These are phyloP conservation scores for Drosophila neocordata DNA, from an alignment of 1,140 invertebrate species.

Conservation along the genomic window DNA sequence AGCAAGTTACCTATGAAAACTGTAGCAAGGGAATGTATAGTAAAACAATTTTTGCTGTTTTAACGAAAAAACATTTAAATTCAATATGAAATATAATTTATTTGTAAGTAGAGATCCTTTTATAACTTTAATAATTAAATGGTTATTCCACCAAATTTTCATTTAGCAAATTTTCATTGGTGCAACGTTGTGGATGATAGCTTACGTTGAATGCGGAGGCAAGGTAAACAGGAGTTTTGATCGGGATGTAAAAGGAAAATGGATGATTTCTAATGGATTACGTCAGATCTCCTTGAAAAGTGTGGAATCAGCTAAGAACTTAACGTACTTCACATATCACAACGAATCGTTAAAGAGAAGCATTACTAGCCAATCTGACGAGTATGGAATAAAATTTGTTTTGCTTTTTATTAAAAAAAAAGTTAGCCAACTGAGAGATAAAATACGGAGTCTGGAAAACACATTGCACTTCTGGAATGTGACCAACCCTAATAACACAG, in stretches of 20 bases:
- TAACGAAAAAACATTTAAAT: background rate
- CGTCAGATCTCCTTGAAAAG: background rate
- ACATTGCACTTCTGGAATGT: background rate
- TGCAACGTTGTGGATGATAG: background rate
- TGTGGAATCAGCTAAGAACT: background rate
- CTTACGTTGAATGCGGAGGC: background rate
- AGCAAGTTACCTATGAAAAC: background rate
- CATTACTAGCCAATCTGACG: background rate
- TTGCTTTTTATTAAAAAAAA: background rate
- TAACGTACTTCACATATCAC: background rate
- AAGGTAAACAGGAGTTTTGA: background rate
- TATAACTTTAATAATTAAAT: background rate
- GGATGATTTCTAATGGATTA: background rate
- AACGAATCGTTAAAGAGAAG: no score
- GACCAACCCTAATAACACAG: background rate
- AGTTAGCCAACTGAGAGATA: background rate
- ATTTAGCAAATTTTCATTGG: background rate
- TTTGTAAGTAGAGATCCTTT: background rate
- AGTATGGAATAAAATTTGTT: background rate
- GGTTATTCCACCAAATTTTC: no score
- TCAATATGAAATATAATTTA: background rate
- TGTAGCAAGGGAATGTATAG: background rate
- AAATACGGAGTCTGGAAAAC: background rate
- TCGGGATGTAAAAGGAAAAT: background rate
- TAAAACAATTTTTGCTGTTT: background rate